These are phyloP conservation scores for Gracilinanus agilis DNA, from an alignment of 2,113 vertebrate genomes.

Conservation along the genomic window DNA sequence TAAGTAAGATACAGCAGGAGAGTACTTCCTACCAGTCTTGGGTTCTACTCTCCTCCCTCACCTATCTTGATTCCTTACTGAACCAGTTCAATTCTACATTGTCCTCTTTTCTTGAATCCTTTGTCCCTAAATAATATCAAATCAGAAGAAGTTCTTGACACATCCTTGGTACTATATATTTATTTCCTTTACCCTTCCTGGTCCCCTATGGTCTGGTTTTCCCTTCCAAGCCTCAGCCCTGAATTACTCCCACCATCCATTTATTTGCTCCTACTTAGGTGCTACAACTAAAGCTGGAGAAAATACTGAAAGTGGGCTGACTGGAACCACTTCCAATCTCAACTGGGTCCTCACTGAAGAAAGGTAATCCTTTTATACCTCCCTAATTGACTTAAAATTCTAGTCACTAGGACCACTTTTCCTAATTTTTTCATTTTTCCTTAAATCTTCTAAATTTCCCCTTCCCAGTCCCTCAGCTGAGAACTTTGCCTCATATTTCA, in stretches of 20 bases:
- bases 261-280: neutral
- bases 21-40: too few species aligned
- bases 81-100: neutral
- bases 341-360: neutral
- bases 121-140: neutral
- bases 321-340: neutral
- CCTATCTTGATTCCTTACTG: neutral
- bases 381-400: neutral
- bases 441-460: neutral
- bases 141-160: neutral
- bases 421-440: neutral
- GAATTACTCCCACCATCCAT: neutral
- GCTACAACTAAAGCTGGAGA: neutral
- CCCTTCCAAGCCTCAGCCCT: neutral
- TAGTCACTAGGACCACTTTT: neutral
- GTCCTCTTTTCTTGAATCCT: neutral
- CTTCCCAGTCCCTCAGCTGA: neutral
- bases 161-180: neutral
- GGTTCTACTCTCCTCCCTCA: neutral
- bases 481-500: neutral
- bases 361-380: neutral
- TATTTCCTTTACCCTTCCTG: neutral
- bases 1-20: neutral
- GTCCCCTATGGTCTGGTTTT: neutral
- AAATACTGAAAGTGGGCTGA: neutral